Evolutionary conservation across 2,888 invertebrate genomes (phyloP), one percentile per base, ranked within the genome.

Genomic region (Serripes groenlandicus): DNA sequence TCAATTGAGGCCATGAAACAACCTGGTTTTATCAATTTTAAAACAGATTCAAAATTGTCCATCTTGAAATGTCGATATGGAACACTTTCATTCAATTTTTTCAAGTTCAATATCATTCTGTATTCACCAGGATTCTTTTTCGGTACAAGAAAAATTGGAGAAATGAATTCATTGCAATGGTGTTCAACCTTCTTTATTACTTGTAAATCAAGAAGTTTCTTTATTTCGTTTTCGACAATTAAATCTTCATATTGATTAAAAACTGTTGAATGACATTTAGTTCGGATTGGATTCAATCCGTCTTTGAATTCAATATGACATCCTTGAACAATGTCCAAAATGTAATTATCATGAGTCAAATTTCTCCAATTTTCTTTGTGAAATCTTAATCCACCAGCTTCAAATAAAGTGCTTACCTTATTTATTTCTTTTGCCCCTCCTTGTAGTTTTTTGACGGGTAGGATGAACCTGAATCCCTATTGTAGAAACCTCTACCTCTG

Each of bases 31-130:
- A n/a, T n/a, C n/a, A n/a, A n/a, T n/a, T n/a, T n/a, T n/a, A n/a
- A n/a, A n/a, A n/a, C n/a, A n/a, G n/a, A n/a, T n/a, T n/a, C n/a
- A n/a, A n/a, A n/a, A n/a, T n/a, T n/a, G n/a, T n/a, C n/a, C n/a
- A n/a, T n/a, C n/a, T n/a, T n/a, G n/a, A n/a, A 89, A 81, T 88
- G 88, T 30, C 74, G 60, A 68, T 89, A 88, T 35, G 32, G 66
- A 23, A 83, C 64, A 56, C 49, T n/a, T 66, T 78, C 49, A 80
- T 83, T 83, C 4, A 82, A 56, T 7, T 82, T 32, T 32, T 82
- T 84, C 2, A 88, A 66, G 69, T 85, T 84, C 23, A 88, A 68
- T 23, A 87, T 87, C 54, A n/a, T 42, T 66, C 84, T 78, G 52
- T 70, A 72, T 23, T 54, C 28, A 37, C 82, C 81, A n/a, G 21